Conservation (phyloP, 2,888 invertebrate species). For the Schizaphis graminum region DNA sequence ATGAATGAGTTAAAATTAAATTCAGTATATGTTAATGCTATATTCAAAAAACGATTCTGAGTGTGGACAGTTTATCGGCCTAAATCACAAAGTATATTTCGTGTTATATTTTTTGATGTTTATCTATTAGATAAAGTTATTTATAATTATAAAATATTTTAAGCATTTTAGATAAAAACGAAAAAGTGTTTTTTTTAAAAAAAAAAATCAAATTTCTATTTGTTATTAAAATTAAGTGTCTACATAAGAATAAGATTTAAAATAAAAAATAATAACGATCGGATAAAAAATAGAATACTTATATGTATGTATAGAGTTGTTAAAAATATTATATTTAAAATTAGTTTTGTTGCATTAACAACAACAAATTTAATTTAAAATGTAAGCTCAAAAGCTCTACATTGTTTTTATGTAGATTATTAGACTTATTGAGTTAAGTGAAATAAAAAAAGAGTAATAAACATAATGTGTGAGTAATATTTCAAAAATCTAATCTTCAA, state of each 20-base stretch:
- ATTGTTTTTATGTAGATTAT: not conserved
- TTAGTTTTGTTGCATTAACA: not conserved
- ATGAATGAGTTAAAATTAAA: too few relatives aligned
- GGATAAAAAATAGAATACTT: not conserved
- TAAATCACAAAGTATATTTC: too few relatives aligned
- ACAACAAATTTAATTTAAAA: not conserved
- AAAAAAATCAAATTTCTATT: too few relatives aligned
- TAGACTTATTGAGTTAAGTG: not conserved
- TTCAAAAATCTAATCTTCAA: not conserved
- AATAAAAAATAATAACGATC: not conserved
- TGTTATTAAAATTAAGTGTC: not conserved
- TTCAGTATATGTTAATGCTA: too few relatives aligned
- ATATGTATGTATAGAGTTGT: not conserved
- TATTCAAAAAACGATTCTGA: too few relatives aligned
- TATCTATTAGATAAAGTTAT: too few relatives aligned
- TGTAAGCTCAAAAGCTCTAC: not conserved
- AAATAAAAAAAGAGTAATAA: not conserved
- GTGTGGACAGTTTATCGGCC: too few relatives aligned
- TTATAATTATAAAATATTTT: not conserved
- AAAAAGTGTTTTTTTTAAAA: not conserved
- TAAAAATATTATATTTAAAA: not conserved
- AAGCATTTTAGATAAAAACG: not conserved
- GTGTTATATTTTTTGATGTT: too few relatives aligned
- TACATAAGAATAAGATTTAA: not conserved
- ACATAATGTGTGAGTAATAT: not conserved